Evolutionary conservation across 2,888 invertebrate genomes (phyloP), one percentile per base, ranked within the genome.

Genomic region (Anaspis maculata): DNA sequence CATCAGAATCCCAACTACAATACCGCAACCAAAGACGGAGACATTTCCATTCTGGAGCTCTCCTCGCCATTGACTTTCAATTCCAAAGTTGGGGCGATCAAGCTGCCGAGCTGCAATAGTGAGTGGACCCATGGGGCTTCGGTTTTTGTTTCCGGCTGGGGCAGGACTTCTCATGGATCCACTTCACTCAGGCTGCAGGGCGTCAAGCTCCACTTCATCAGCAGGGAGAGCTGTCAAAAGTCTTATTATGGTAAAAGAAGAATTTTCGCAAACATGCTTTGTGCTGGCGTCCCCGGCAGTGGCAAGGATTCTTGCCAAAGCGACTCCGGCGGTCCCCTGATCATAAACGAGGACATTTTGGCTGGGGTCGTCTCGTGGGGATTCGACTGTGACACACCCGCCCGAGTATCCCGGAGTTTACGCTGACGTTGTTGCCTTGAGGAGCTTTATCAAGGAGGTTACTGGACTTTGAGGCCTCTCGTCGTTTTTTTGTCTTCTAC

Each of bases 241-340:
- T 68, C 1, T 66, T 66, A n/a, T 30, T 24, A 23, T 42, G 45
- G 42, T 6, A 14, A 16, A 9, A 11, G 34, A 11, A 59, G 68
- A 1, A 61, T 76, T 29, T 71, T 74, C 1, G 54, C 55, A 28
- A 66, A 72, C 46, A 76, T 76, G 76, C 68, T 77, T 52, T n/a
- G n/a, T n/a, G n/a, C n/a, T n/a, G n/a, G n/a, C n/a, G n/a, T n/a
- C n/a, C n/a, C n/a, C n/a, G n/a, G n/a, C n/a, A n/a, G n/a, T n/a
- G n/a, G n/a, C n/a, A n/a, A n/a, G n/a, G n/a, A n/a, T n/a, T n/a
- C n/a, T n/a, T n/a, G n/a, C n/a, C n/a, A n/a, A n/a, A n/a, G n/a
- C n/a, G n/a, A n/a, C n/a, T n/a, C n/a, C n/a, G n/a, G n/a, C n/a
- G n/a, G n/a, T n/a, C n/a, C n/a, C n/a, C n/a, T n/a, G n/a, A n/a